These are phyloP conservation scores for Turdus rufiventris DNA, from an alignment of 2,113 vertebrate genomes.

Conservation along the genomic window DNA sequence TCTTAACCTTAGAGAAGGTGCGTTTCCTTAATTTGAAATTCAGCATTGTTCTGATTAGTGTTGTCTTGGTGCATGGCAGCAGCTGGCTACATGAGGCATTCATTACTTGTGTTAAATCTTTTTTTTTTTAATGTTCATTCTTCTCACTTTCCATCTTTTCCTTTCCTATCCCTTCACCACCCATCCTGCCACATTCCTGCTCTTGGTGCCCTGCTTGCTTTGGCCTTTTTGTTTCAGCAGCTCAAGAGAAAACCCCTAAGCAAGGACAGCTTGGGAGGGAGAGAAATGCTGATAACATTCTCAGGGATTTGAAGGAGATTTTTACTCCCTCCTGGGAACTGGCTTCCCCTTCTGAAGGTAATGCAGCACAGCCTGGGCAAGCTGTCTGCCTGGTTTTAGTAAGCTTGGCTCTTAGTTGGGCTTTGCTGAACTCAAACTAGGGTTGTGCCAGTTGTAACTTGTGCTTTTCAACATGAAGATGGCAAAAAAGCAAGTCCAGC, in stretches of 20 bases:
- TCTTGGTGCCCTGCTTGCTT: conserved; percentile 38
- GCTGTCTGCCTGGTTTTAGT: conserved; percentile 39
- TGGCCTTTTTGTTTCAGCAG: conserved; percentile 59
- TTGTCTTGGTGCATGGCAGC: background rate
- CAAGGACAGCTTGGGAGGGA: conserved; percentile 69
- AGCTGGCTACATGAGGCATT: background rate
- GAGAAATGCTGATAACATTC: conserved; percentile 74
- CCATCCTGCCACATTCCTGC: background rate
- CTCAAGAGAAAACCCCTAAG: conserved; percentile 70
- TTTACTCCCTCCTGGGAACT: conserved; percentile 80
- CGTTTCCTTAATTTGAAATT: background rate
- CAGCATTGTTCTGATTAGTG: background rate
- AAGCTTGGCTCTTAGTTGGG: conserved; percentile 32
- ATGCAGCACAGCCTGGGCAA: conserved; percentile 30
- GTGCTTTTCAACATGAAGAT: background rate
- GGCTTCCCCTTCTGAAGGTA: conserved; percentile 76
- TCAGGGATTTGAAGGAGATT: conserved; percentile 81
- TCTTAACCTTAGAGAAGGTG: background rate
- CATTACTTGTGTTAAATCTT: background rate
- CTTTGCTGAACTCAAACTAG: conserved; percentile 43
- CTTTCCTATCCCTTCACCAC: background rate
- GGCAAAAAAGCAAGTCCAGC: background rate
- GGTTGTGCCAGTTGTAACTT: conserved; percentile 19
- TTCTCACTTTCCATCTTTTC: background rate
- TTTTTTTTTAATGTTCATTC: background rate